Conservation (phyloP, 2,888 invertebrate genomes). For the Gymnocheta viridis region DNA sequence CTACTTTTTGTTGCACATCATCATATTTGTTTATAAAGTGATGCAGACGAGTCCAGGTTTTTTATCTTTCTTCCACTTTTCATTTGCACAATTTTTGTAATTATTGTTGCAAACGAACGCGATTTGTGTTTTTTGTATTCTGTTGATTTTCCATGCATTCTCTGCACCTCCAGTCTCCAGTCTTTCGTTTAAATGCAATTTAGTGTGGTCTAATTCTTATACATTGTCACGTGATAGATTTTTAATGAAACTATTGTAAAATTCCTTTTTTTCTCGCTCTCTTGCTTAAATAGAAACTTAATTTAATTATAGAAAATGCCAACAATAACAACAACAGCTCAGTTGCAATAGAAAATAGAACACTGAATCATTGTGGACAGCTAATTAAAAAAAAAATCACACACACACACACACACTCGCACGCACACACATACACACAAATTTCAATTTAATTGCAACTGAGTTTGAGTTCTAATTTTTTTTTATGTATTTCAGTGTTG, state of each 20-base stretch:
- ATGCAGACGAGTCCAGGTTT: slow-evolving; percentile 37
- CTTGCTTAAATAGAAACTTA: slow-evolving; percentile 46
- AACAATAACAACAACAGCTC: slow-evolving; percentile 30
- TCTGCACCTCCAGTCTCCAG: background rate
- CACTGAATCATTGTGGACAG: slow-evolving; percentile 24
- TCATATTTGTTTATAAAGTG: slow-evolving; percentile 21
- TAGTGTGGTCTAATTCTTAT: slow-evolving; percentile 62
- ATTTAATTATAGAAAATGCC: slow-evolving; percentile 56
- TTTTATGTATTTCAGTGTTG: no score
- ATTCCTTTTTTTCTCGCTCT: slow-evolving; percentile 16
- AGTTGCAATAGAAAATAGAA: slow-evolving; percentile 28
- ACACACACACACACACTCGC: no score
- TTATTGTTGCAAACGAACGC: slow-evolving; percentile 41
- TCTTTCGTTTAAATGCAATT: slow-evolving; percentile 53
- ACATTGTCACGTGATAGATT: slow-evolving; percentile 54
- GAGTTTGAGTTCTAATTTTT: no score
- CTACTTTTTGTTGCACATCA: slow-evolving; percentile 21
- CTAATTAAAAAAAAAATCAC: background rate
- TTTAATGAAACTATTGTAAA: slow-evolving; percentile 50
- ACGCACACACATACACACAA: no score
- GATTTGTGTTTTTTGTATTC: slow-evolving; percentile 12
- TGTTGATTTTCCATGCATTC: background rate
- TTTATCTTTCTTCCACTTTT: slow-evolving; percentile 12
- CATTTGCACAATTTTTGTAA: slow-evolving; percentile 40
- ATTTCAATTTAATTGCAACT: background rate